A percentile compares a stretch with the other conserved stretches of the same genome.
Evolutionary conservation across 2,797 vertebrate species (phyloP).

Genomic region (Salmo trutta): DNA sequence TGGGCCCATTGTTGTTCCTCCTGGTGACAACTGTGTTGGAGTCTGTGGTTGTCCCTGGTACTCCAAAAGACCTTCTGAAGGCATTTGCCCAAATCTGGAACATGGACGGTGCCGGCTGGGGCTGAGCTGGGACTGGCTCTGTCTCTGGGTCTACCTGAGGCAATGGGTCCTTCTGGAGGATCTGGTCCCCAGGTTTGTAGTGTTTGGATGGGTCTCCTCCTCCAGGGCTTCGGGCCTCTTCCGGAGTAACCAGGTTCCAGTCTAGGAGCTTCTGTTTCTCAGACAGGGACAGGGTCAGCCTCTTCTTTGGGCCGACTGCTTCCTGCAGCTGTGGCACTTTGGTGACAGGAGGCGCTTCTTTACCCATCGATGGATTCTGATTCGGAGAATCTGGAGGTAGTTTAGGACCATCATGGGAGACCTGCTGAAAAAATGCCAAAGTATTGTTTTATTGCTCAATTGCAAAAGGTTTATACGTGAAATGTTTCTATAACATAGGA

Average conservation of each 20-base stretch:
- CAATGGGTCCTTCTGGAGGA: constrained; percentile 51
- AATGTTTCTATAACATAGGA: background rate
- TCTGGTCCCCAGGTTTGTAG: background rate
- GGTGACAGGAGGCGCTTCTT: constrained; percentile 14
- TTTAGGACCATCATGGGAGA: background rate
- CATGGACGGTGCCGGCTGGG: constrained; percentile 51
- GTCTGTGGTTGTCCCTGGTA: constrained; percentile 46
- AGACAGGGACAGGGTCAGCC: constrained; percentile 58
- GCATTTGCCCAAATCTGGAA: constrained; percentile 68
- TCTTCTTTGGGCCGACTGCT: constrained; percentile 52
- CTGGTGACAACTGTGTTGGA: constrained; percentile 55
- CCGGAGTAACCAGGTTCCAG: constrained; percentile 57
- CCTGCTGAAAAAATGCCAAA: constrained; percentile 40
- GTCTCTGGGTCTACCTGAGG: constrained; percentile 56
- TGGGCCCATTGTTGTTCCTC: constrained; percentile 31
- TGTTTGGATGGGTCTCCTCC: background rate
- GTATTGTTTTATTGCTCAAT: background rate
- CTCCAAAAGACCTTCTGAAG: constrained; percentile 69
- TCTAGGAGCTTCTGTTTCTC: constrained; percentile 71
- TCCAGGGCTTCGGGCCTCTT: constrained; percentile 19
- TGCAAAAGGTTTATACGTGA: background rate
- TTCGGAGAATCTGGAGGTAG: constrained; percentile 9
- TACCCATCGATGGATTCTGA: constrained; percentile 24
- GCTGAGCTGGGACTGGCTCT: constrained; percentile 36
- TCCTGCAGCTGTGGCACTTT: background rate